These are phyloP conservation scores for Caiman crocodilus DNA, from an alignment of 2,797 vertebrate species.

Conservation along the genomic window DNA sequence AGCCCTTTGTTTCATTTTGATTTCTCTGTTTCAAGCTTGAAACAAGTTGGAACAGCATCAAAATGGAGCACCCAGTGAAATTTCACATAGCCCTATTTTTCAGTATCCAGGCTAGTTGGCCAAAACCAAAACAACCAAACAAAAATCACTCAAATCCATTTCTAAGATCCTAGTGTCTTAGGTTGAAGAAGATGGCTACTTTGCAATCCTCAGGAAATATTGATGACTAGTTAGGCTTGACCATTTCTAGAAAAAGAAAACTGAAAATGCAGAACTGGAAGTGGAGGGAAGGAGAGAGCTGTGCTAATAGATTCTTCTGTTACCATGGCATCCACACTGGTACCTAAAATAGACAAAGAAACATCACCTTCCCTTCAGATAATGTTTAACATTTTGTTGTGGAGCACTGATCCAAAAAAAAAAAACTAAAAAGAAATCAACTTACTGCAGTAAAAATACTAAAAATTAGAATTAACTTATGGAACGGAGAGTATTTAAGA, in stretches of 20 bases:
- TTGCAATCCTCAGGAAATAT: not conserved
- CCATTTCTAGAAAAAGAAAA: not conserved
- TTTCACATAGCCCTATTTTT: too few species aligned
- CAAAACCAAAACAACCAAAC: not conserved
- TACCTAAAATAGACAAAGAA: slow-evolving; percentile 25
- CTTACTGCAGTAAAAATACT: not conserved
- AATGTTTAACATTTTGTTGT: slow-evolving; percentile 3
- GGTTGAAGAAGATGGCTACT: not conserved
- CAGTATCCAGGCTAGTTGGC: too few species aligned
- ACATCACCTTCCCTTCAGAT: not conserved
- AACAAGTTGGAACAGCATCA: too few species aligned
- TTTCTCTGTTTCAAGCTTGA: too few species aligned
- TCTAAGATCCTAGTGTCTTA: not conserved
- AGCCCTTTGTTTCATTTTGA: too few species aligned
- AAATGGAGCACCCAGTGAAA: too few species aligned
- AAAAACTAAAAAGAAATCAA: not conserved
- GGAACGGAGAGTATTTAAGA: not conserved
- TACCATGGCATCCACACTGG: not conserved
- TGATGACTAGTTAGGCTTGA: not conserved
- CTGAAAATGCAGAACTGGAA: not conserved
- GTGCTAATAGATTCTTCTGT: not conserved
- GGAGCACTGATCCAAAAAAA: not conserved
- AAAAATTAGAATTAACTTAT: not conserved
- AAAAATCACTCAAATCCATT: not conserved
- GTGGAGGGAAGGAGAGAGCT: not conserved